Evolutionary conservation across 1,140 invertebrate species (phyloP).

Genomic region (Pogonomyrmex californicus): DNA sequence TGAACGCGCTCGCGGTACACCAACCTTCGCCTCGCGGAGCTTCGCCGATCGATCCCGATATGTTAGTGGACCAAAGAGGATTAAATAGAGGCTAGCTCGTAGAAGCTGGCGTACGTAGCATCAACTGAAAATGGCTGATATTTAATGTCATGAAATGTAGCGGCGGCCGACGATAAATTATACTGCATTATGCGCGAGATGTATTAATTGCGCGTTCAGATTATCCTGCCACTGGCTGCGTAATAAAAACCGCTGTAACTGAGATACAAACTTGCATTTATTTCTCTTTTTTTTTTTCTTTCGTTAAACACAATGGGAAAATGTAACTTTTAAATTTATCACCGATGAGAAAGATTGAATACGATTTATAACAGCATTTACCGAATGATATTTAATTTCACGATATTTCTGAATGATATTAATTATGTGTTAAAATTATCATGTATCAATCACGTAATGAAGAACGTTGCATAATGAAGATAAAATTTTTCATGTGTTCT

Average conservation of each 20-base stretch:
- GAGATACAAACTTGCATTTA: constrained; percentile 5
- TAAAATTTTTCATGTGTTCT: constrained; percentile 19
- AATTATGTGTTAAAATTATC: constrained; percentile 27
- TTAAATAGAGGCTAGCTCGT: constrained; percentile 30
- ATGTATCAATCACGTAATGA: not conserved
- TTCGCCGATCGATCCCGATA: constrained; percentile 66
- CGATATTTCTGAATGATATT: not conserved
- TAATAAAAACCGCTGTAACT: constrained; percentile 5
- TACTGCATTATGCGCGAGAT: not conserved
- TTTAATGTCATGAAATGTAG: constrained; percentile 54
- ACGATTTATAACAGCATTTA: not conserved
- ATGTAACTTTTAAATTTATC: constrained; percentile 30
- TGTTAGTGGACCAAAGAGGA: constrained; percentile 34
- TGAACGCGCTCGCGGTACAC: constrained; percentile 75
- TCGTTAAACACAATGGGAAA: not conserved
- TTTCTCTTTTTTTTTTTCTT: constrained; percentile 9
- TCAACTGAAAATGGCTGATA: constrained; percentile 40
- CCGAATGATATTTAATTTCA: constrained; percentile 26
- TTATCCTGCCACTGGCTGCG: not conserved
- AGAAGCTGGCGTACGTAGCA: constrained; percentile 25
- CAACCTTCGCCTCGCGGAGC: constrained; percentile 31
- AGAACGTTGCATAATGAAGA: not conserved
- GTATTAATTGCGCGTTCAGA: constrained; percentile 29
- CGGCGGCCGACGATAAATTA: constrained; percentile 28
- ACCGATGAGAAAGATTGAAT: constrained; percentile 1